These are phyloP conservation scores for Allolobophora icterica DNA, from an alignment of 2,888 invertebrate genomes.

Conservation along the genomic window DNA sequence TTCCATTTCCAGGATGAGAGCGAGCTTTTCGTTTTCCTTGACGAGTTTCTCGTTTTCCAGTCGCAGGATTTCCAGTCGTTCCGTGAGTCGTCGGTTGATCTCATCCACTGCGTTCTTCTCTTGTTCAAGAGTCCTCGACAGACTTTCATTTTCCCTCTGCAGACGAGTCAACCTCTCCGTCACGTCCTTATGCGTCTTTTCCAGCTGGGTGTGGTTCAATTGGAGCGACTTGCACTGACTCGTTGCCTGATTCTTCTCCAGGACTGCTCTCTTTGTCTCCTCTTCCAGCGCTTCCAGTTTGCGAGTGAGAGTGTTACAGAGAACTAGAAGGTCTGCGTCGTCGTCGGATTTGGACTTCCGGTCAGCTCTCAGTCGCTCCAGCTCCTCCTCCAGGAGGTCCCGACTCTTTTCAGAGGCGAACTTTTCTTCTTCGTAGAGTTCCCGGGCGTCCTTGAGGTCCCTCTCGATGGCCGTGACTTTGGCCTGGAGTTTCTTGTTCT, in stretches of 20 bases:
- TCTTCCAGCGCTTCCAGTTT: slow-evolving; percentile 33
- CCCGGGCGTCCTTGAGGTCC: slow-evolving; percentile 26
- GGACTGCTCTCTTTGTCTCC: not conserved
- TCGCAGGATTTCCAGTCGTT: slow-evolving; percentile 29
- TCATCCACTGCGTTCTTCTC: slow-evolving; percentile 24
- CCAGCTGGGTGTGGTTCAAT: not conserved
- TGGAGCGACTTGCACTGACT: slow-evolving; percentile 13
- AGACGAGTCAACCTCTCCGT: not conserved
- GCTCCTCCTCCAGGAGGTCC: slow-evolving; percentile 19
- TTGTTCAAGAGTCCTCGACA: slow-evolving; percentile 18
- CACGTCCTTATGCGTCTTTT: slow-evolving; percentile 10
- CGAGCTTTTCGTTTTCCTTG: slow-evolving; percentile 35
- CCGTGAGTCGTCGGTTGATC: slow-evolving; percentile 13
- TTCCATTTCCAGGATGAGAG: slow-evolving; percentile 39
- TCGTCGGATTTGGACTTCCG: not conserved
- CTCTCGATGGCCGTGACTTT: slow-evolving; percentile 24
- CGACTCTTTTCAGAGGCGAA: not conserved
- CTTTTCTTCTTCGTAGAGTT: slow-evolving; percentile 26
- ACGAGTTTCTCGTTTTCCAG: slow-evolving; percentile 37
- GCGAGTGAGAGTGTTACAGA: slow-evolving; percentile 13
- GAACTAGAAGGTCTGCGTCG: not conserved
- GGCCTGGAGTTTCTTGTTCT: slow-evolving; percentile 33
- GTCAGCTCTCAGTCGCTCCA: not conserved
- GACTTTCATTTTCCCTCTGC: slow-evolving; percentile 14
- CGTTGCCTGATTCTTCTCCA: slow-evolving; percentile 24